Base-by-base conservation (phyloP, 1,140 invertebrate species). In the Aphaenogaster ashmeadi region DNA sequence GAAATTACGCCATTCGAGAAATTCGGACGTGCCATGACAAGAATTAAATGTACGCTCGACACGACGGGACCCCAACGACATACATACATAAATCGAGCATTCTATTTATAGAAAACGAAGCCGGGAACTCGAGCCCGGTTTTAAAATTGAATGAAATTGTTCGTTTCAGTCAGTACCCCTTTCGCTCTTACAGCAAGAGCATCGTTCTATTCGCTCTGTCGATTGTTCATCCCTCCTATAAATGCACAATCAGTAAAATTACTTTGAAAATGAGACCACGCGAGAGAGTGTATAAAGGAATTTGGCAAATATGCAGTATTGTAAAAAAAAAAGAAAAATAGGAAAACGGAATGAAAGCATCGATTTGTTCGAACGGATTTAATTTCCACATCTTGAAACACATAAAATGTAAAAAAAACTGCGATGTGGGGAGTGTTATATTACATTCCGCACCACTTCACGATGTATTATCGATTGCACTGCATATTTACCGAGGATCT, bases 1-100 rank as follows among this genome's bases (percentile, higher is more conserved):
- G 21, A 77, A 66, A 79, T 79, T 66, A 66, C 21, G 18, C 38
- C 27, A 47, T 38, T 66, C 44, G 58, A 79, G 38, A 79, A 47
- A 47, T 79, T 47, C 44, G 33, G 38, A 44, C 13, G 54, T 56
- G 54, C n/a, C 77, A 66, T 66, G 77, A 79, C 27, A 38, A 15
- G 27, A 66, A 44, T 36, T 36, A 50, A 64, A 50, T 4, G 38
- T 27, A 41, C 38, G 21, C 9, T 47, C 27, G 41, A 47, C 66
- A 36, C 11, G 58, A 66, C 41, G 41, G 36, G 11, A 47, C 18
- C 58, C 18, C 58, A 79, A 79, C 60, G 58, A 66, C 77, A 66
- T 64, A 78, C 27, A 64, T 33, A 64, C 56, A 13, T 7, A n/a
- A 60, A 60, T 47, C 38, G 36, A 58, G 52, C 33, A 78, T 50